Evolutionary conservation across 2,888 invertebrate genomes (phyloP), one percentile per base, ranked within the genome.

Genomic region (Entomobrya proxima): DNA sequence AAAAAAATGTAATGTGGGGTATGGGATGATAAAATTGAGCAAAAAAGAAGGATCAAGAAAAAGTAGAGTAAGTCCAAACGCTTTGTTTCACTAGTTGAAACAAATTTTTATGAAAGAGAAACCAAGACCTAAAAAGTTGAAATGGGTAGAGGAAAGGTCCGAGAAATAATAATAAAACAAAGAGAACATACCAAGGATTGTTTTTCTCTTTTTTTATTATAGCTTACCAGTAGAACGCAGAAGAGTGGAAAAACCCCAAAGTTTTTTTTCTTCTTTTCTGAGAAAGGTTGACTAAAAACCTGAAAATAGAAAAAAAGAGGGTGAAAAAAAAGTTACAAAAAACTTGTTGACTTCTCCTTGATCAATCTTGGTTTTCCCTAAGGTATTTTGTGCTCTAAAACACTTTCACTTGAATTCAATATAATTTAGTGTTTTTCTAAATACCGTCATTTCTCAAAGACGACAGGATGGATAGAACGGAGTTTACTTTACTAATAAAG

Each of bases 291-390:
- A n/a, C n/a, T n/a, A 72, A 50, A 44, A 15, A n/a, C n/a, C 52
- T 18, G 67, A 27, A 79, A 30, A 35, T 1, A 35, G 24, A 52
- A 50, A 15, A 30, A 35, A 47, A 35, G 30, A 24, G 13, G 35
- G 35, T 11, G 18, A 9, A 64, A 27, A 35, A 58, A 13, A 18
- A 15, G 7, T 21, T 27, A 35, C 9, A 50, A 52, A 82, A 77
- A 86, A 81, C 86, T 86, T 86, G 86, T 81, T 86, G 86, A 86
- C 81, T 77, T 72, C 52, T 58, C 40, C 72, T 76, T 74, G 75
- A 80, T 85, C 85, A 86, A 86, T 86, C 86, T 80, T 84, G 61
- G 18, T 76, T 79, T 7, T 77, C 18, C 32, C 9, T 44, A 6
- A 72, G 32, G n/a, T n/a, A n/a, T n/a, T n/a, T n/a, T 24, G 32